Conservation (phyloP, 2,888 invertebrate genomes). For the Argyresthia goedartella region DNA sequence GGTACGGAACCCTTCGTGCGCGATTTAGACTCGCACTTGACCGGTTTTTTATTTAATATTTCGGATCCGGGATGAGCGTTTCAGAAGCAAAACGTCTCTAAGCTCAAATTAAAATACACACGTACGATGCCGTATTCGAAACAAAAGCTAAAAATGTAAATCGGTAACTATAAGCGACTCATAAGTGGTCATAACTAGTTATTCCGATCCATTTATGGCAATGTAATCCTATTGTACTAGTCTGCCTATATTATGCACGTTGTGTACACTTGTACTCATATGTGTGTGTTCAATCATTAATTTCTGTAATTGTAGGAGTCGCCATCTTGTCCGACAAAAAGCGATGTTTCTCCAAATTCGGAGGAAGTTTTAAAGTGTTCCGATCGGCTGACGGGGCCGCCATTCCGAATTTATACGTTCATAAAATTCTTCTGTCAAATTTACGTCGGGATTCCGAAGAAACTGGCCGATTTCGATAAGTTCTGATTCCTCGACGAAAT, state of each 20-base stretch:
- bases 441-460: conserved; percentile 53
- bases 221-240: conserved; percentile 62
- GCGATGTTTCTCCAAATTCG: conserved; percentile 50
- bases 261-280: conserved; percentile 11
- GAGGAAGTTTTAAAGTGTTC: conserved; percentile 37
- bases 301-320: conserved; percentile 64
- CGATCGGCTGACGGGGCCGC: conserved; percentile 38
- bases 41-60: no score
- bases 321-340: conserved; percentile 48
- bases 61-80: no score
- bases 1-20: no score
- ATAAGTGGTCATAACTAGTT: conserved; percentile 65
- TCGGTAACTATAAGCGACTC: conserved; percentile 43
- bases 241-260: conserved; percentile 19
- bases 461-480: conserved; percentile 29
- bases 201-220: conserved; percentile 52
- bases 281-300: conserved; percentile 61
- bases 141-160: conserved; percentile 62
- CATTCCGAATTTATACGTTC: conserved; percentile 63
- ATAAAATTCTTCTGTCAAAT: conserved; percentile 69
- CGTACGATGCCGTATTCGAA: conserved; percentile 43
- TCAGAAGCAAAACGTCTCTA: conserved; percentile 12
- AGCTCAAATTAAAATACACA: conserved; percentile 59
- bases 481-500: conserved; percentile 58
- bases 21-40: no score